A percentile compares a stretch with the other conserved stretches of the same genome.
These are phyloP conservation scores for Neoitamus cyanurus DNA, from an alignment of 2,888 invertebrate genomes.

Conservation along the genomic window DNA sequence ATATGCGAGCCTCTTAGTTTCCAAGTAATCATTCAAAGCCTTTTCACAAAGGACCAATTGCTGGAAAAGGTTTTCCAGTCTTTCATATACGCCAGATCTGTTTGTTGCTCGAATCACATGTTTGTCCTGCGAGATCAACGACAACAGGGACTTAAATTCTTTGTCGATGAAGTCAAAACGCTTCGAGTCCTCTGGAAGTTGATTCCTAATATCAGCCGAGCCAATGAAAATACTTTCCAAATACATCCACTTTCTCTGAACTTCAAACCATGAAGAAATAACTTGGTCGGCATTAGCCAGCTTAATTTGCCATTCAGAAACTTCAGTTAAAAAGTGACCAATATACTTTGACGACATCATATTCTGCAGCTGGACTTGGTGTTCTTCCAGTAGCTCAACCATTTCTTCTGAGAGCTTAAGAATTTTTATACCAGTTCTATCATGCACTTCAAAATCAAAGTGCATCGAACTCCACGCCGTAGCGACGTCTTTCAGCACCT, in stretches of 20 bases:
- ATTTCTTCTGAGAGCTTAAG: constrained; percentile 87
- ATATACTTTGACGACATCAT: constrained; percentile 95
- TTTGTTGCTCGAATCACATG: constrained; percentile 90
- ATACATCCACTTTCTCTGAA: constrained; percentile 94
- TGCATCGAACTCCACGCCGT: constrained; percentile 85
- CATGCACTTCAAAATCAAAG: constrained; percentile 82
- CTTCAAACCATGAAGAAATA: constrained; percentile 85
- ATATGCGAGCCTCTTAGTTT: constrained; percentile 92
- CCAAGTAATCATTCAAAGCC: constrained; percentile 92
- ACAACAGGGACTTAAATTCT: constrained; percentile 77
- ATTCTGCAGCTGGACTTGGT: constrained; percentile 93
- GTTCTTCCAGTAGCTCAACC: constrained; percentile 93
- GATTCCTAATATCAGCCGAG: constrained; percentile 92
- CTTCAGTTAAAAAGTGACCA: constrained; percentile 84
- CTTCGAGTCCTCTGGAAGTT: constrained; percentile 89
- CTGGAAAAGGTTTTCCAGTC: constrained; percentile 78
- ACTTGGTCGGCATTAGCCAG: constrained; percentile 90
- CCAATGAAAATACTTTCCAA: constrained; percentile 96
- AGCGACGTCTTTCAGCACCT: constrained; percentile 86
- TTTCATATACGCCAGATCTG: constrained; percentile 77
- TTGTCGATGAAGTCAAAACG: constrained; percentile 88
- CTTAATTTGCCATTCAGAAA: constrained; percentile 88
- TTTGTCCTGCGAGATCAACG: constrained; percentile 74
- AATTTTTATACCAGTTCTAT: constrained; percentile 82
- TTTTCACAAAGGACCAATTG: constrained; percentile 89